A percentile compares a stretch with the other conserved stretches of the same genome.
Conservation (phyloP, 2,113 vertebrate species). For the Calyptomena viridis region DNA sequence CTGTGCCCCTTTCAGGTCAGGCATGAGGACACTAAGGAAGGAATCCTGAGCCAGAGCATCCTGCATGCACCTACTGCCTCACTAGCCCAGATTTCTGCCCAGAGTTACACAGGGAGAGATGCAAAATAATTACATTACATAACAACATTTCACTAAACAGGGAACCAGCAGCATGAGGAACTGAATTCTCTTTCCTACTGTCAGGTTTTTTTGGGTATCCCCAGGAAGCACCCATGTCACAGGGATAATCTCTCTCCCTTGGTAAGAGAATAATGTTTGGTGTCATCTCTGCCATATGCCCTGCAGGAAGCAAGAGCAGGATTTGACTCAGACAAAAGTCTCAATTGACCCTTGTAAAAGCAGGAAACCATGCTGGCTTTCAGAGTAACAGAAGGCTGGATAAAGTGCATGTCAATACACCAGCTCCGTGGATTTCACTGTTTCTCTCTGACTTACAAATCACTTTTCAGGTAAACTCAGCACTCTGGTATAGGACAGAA, state of each 20-base stretch:
- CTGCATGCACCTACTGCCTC: not conserved
- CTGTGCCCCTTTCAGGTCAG: not conserved
- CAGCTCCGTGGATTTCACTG: not conserved
- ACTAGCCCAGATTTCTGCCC: not conserved
- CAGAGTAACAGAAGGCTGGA: not conserved
- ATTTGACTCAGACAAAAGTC: constrained; percentile 36
- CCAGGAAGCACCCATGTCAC: not conserved
- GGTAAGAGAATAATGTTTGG: not conserved
- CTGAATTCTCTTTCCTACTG: not conserved
- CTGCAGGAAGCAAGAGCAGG: constrained; percentile 9
- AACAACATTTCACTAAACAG: not conserved
- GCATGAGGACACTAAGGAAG: not conserved
- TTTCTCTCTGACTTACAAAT: not conserved
- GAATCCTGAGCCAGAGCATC: not conserved
- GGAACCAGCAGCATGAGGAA: not conserved
- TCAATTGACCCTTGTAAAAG: constrained; percentile 41
- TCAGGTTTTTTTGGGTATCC: not conserved
- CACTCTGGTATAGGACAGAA: not conserved
- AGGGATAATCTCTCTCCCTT: not conserved
- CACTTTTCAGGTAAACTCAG: not conserved
- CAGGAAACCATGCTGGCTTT: not conserved
- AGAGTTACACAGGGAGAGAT: not conserved
- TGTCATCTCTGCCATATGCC: not conserved
- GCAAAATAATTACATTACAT: not conserved
- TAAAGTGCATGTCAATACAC: not conserved